These are phyloP conservation scores for Melanophora roralis DNA, from an alignment of 2,888 invertebrate genomes.

Conservation along the genomic window DNA sequence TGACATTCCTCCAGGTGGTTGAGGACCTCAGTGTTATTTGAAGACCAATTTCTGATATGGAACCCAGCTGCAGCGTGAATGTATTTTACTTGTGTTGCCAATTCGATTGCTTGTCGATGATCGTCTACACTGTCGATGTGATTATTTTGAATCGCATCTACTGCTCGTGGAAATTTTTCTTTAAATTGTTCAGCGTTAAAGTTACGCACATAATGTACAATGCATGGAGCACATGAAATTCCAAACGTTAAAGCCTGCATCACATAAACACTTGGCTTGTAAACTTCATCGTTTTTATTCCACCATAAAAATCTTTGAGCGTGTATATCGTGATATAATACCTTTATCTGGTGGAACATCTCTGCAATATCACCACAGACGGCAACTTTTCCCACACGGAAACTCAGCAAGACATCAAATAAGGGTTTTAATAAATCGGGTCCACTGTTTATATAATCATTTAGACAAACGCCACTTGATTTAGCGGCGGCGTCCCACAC, in stretches of 20 bases:
- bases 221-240: conserved; percentile 47
- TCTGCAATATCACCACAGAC: conserved; percentile 62
- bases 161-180: conserved; percentile 26
- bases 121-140: not conserved
- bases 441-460: conserved; percentile 69
- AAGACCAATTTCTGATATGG: conserved; percentile 45
- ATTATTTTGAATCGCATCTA: not conserved
- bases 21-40: conserved; percentile 11
- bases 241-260: conserved; percentile 61
- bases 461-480: conserved; percentile 65
- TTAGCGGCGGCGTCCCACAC: conserved; percentile 71
- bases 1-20: not conserved
- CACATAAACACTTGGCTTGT: conserved; percentile 61
- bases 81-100: conserved; percentile 22
- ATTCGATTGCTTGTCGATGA: not conserved
- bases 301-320: conserved; percentile 61
- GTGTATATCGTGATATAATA: conserved; percentile 40
- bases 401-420: conserved; percentile 49
- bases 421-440: conserved; percentile 66
- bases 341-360: conserved; percentile 59
- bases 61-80: conserved; percentile 43
- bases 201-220: conserved; percentile 48
- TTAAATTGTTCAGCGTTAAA: conserved; percentile 25
- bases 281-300: conserved; percentile 46
- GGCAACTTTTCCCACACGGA: conserved; percentile 49